Percentiles rank a stretch among this genome's conserved stretches.
Conservation (phyloP, 1,140 invertebrate genomes). For the Ganaspis sp. region DNA sequence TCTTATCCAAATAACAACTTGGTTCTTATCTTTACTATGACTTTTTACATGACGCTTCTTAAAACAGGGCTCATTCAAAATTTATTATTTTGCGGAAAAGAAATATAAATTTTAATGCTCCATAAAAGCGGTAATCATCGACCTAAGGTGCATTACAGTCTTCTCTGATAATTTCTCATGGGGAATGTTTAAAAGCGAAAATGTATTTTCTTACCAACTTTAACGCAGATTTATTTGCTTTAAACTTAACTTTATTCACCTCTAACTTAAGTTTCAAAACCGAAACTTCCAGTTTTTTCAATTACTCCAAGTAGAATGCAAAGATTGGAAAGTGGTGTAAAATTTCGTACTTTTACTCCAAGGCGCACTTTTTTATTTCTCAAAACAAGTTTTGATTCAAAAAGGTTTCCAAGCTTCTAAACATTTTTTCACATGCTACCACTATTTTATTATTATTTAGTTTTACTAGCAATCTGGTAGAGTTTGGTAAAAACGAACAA, state of each 20-base stretch:
- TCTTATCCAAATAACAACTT: background rate
- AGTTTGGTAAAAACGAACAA: too few species aligned
- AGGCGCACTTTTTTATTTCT: too few species aligned
- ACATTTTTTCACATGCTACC: too few species aligned
- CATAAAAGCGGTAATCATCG: slow-evolving; percentile 5
- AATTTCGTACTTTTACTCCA: too few species aligned
- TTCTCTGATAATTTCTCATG: slow-evolving; percentile 6
- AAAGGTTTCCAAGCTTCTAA: too few species aligned
- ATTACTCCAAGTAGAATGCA: too few species aligned
- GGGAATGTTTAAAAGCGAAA: background rate
- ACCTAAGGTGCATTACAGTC: slow-evolving; percentile 4
- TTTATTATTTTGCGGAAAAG: slow-evolving; percentile 14
- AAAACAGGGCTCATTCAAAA: background rate
- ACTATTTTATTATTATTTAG: too few species aligned
- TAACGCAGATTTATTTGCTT: background rate
- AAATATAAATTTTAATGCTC: background rate
- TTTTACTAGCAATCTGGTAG: too few species aligned
- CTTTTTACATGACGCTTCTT: slow-evolving; percentile 1
- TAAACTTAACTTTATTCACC: background rate
- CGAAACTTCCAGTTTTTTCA: background rate
- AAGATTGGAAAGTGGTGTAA: too few species aligned
- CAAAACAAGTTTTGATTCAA: too few species aligned
- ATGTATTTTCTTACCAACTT: background rate
- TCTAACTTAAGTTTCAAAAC: background rate
- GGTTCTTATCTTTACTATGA: slow-evolving; percentile 6